These are phyloP conservation scores for Lumbricus terrestris DNA, from an alignment of 2,888 invertebrate genomes.

Conservation along the genomic window DNA sequence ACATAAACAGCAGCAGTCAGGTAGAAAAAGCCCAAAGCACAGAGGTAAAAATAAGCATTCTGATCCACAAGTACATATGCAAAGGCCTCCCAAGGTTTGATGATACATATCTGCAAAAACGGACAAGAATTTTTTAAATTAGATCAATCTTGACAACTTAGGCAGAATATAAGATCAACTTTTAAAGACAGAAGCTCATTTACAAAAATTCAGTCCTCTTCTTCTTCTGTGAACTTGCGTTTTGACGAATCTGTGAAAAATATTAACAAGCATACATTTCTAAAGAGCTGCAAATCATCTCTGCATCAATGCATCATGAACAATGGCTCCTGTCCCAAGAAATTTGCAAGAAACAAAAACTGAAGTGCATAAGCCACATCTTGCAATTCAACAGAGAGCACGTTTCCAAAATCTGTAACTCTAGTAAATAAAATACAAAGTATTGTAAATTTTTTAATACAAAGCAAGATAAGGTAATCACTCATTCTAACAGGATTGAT, in stretches of 20 bases:
- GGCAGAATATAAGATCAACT: neutral
- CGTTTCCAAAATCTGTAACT: neutral
- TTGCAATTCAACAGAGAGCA: neutral
- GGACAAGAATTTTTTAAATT: neutral
- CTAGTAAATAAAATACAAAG: neutral
- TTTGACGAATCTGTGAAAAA: neutral
- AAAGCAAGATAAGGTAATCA: neutral
- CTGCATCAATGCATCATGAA: neutral
- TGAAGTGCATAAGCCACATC: neutral
- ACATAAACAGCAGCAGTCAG: neutral
- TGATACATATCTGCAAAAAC: neutral
- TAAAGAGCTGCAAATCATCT: neutral
- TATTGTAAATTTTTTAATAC: neutral
- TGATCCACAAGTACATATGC: neutral
- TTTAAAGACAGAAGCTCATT: neutral
- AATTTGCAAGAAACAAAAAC: neutral
- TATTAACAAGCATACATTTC: neutral
- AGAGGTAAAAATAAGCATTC: neutral
- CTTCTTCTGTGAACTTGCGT: constrained; percentile 6
- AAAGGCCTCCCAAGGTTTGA: constrained; percentile 3
- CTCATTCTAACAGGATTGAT: neutral
- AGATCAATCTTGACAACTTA: neutral
- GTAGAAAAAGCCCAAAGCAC: neutral
- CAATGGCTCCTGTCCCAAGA: neutral
- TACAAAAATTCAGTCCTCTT: neutral